A percentile compares a stretch with the other conserved stretches of the same genome.
Conservation (phyloP, 2,797 vertebrate species). For the Ptychadena robeensis region DNA sequence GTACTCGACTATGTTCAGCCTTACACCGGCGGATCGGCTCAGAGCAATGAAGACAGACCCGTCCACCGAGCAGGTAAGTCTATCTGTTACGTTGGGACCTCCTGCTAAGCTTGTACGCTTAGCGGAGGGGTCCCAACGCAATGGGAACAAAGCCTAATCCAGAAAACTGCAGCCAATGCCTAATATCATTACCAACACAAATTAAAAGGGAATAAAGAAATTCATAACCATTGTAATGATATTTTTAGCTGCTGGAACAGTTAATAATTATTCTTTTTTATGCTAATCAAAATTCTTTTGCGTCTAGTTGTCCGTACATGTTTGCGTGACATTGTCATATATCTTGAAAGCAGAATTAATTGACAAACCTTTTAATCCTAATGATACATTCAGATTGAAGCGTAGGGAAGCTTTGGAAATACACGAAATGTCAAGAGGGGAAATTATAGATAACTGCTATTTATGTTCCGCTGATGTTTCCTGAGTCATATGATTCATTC, state of each 20-base stretch:
- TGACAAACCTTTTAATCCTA: not conserved
- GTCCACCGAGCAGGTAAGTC: too few species aligned
- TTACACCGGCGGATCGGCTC: too few species aligned
- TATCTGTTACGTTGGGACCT: too few species aligned
- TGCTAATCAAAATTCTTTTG: not conserved
- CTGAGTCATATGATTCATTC: slow-evolving; percentile 32
- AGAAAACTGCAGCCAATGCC: not conserved
- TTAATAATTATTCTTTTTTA: not conserved
- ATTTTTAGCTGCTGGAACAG: not conserved
- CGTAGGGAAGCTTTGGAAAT: not conserved
- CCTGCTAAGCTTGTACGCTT: too few species aligned
- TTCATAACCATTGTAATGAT: not conserved
- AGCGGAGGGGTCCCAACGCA: too few species aligned
- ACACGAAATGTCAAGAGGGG: slow-evolving; percentile 7
- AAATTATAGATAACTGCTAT: slow-evolving; percentile 26
- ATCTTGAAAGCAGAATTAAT: slow-evolving; percentile 8
- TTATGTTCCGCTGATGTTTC: slow-evolving; percentile 10
- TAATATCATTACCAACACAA: not conserved
- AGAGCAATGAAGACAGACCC: too few species aligned
- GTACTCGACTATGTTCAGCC: too few species aligned
- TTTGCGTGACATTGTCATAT: slow-evolving; percentile 4
- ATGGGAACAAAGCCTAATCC: too few species aligned
- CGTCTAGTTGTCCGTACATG: not conserved
- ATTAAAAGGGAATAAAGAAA: not conserved
- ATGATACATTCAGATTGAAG: not conserved